A percentile compares a stretch with the other conserved stretches of the same genome.
phyloP scores from a whole-genome alignment of 2,797 vertebrate species.

The Lacerta bilineata region DNA sequence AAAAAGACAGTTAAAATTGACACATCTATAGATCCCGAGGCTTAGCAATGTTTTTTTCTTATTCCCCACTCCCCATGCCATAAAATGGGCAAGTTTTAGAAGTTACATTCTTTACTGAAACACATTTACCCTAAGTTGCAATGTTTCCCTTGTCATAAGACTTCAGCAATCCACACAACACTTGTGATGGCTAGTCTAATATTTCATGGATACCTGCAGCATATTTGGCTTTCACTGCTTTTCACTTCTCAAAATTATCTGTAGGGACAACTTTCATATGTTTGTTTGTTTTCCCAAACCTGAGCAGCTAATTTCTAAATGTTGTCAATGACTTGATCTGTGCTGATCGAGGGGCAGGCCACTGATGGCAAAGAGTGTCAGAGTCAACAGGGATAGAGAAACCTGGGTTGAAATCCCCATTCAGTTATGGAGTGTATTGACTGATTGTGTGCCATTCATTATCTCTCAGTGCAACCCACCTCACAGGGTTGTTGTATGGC shows the following conservation, averaged over 20 bases:
- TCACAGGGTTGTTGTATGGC: background rate
- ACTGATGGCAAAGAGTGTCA: background rate
- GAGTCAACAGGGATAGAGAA: background rate
- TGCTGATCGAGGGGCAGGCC: background rate
- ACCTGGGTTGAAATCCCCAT: background rate
- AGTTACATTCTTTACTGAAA: background rate
- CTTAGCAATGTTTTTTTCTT: background rate
- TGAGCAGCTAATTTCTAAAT: background rate
- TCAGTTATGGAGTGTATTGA: background rate
- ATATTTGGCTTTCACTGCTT: background rate
- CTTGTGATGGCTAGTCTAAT: background rate
- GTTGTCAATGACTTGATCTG: background rate
- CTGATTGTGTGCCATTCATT: background rate
- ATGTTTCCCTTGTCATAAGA: background rate
- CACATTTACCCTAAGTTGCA: background rate
- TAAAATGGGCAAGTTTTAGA: background rate
- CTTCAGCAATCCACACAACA: background rate
- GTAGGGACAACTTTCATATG: rapidly evolving
- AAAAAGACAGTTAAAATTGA: conserved; percentile 12
- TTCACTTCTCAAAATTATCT: background rate
- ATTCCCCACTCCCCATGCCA: background rate
- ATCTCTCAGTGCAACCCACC: background rate
- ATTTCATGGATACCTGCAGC: background rate
- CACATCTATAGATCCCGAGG: conserved; percentile 32
- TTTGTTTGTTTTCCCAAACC: background rate